A percentile compares a stretch with the other conserved stretches of the same genome.
These are phyloP conservation scores for Oxyruncus cristatus DNA, from an alignment of 2,113 vertebrate species.

Conservation along the genomic window DNA sequence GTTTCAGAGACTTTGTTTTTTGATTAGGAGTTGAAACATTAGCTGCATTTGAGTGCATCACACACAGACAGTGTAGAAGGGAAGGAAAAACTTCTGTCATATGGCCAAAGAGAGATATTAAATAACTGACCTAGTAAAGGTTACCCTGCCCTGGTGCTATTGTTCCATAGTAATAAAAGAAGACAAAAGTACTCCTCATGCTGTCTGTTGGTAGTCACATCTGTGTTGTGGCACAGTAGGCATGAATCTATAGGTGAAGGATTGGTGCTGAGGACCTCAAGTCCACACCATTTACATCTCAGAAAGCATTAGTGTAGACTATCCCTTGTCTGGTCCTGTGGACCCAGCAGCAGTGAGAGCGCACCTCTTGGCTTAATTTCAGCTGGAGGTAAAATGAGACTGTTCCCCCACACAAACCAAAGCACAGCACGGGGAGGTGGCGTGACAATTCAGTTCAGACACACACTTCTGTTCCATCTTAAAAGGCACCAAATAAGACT, in stretches of 20 bases:
- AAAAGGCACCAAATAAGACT: background rate
- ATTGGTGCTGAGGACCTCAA: background rate
- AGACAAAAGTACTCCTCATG: background rate
- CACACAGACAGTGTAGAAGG: background rate
- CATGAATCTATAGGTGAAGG: background rate
- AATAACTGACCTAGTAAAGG: background rate
- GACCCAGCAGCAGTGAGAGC: background rate
- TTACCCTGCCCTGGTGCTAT: background rate
- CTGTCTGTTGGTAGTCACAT: background rate
- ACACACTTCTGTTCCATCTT: background rate
- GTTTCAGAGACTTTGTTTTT: background rate
- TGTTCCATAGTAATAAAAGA: background rate
- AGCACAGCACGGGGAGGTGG: background rate
- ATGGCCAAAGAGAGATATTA: background rate
- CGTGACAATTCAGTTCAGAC: accelerated
- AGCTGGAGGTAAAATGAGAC: background rate
- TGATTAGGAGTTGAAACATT: background rate
- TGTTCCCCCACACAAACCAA: background rate
- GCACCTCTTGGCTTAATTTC: background rate
- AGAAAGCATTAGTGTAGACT: background rate
- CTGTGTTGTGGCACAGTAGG: background rate
- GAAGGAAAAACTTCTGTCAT: background rate
- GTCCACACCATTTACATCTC: background rate
- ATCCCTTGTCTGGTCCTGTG: background rate
- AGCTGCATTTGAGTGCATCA: background rate